Conservation (phyloP, 2,113 vertebrate genomes). For the Vombatus ursinus region DNA sequence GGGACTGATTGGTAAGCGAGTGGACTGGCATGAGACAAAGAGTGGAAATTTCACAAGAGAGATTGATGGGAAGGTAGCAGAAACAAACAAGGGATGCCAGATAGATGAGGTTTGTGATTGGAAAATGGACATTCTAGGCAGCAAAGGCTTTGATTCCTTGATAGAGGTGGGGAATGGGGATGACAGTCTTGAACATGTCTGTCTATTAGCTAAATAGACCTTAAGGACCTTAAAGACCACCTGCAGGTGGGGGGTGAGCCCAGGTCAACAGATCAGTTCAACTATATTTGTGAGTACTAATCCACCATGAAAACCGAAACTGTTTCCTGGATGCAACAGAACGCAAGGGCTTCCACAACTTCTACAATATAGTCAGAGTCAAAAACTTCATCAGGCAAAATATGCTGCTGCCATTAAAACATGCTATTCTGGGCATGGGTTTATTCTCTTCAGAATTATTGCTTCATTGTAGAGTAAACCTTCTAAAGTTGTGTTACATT, state of each 20-base stretch:
- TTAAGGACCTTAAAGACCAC: constrained; percentile 48
- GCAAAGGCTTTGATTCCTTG: constrained; percentile 24
- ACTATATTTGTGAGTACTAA: constrained; percentile 66
- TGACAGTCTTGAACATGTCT: constrained; percentile 19
- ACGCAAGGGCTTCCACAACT: constrained; percentile 6
- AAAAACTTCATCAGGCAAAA: constrained; percentile 53
- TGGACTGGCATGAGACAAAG: not conserved
- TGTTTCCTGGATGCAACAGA: constrained; percentile 56
- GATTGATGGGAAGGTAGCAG: not conserved
- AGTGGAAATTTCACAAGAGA: not conserved
- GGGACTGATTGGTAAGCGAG: not conserved
- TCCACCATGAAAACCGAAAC: constrained; percentile 58
- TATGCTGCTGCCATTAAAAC: constrained; percentile 56
- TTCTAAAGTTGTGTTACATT: constrained; percentile 1
- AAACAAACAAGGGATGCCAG: constrained; percentile 7
- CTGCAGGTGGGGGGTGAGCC: constrained; percentile 39
- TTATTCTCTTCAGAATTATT: constrained; percentile 50
- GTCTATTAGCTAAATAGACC: constrained; percentile 47
- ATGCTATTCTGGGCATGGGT: not conserved
- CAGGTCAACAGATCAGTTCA: constrained; percentile 56
- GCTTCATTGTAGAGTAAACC: constrained; percentile 10
- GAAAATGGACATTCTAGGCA: not conserved
- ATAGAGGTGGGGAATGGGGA: constrained; percentile 33
- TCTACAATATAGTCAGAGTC: not conserved
- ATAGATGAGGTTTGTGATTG: not conserved